Evolutionary conservation across 2,797 vertebrate genomes (phyloP).

Genomic region (Rhinoraja longicauda): DNA sequence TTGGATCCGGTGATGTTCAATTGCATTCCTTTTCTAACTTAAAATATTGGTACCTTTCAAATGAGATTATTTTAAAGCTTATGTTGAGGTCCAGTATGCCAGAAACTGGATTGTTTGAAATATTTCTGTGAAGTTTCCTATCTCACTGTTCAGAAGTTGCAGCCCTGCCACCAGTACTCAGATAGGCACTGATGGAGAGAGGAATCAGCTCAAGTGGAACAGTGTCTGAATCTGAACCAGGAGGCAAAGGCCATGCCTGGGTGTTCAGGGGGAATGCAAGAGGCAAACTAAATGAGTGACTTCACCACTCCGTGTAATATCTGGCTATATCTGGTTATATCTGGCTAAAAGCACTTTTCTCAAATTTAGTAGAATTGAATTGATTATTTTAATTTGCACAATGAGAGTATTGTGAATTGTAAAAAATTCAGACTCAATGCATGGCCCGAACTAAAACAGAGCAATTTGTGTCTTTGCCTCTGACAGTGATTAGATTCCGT

Average conservation of each 20-base stretch:
- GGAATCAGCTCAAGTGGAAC: neutral
- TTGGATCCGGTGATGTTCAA: neutral
- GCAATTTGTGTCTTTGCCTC: conserved; percentile 16
- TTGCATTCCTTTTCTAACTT: neutral
- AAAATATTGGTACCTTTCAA: neutral
- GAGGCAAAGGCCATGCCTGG: neutral
- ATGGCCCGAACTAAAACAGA: conserved; percentile 19
- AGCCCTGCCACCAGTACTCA: neutral
- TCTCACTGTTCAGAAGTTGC: neutral
- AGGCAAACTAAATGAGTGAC: neutral
- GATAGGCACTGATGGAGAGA: neutral
- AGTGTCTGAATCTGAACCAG: neutral
- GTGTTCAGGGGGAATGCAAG: neutral
- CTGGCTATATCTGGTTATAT: neutral
- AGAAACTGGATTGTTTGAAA: neutral
- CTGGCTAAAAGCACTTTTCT: neutral
- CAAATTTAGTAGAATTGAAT: neutral
- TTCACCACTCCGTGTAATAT: neutral
- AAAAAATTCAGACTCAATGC: conserved; percentile 9
- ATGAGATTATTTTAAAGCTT: neutral
- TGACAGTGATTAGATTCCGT: conserved; percentile 11
- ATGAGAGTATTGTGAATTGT: conserved; percentile 22
- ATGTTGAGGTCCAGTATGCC: neutral
- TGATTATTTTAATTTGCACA: neutral
- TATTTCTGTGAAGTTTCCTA: neutral